Conservation (phyloP, 1,140 invertebrate genomes). For the Bombus waltoni region DNA sequence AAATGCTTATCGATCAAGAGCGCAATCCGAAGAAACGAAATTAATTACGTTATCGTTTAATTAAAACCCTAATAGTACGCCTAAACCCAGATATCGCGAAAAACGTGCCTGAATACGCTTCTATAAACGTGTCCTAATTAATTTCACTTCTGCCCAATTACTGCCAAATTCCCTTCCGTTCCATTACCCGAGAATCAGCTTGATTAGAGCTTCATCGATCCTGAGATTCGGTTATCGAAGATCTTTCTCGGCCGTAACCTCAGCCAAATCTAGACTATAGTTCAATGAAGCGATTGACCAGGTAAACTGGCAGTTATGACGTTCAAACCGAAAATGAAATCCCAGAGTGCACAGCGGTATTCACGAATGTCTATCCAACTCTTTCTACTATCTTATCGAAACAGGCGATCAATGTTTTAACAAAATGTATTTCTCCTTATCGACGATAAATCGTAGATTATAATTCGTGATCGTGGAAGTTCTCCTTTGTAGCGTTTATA, state of each 20-base stretch:
- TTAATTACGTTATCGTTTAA: neutral
- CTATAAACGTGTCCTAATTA: neutral
- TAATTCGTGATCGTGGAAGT: neutral
- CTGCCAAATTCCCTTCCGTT: neutral
- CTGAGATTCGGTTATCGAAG: neutral
- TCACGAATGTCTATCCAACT: neutral
- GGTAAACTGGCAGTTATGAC: neutral
- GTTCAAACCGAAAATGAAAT: neutral
- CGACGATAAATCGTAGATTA: too few species aligned
- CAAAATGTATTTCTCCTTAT: neutral
- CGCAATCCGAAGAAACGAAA: neutral
- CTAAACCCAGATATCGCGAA: neutral
- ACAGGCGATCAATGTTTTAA: neutral
- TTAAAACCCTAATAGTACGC: neutral
- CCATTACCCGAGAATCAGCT: neutral
- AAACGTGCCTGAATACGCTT: neutral
- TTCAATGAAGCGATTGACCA: neutral
- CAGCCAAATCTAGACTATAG: neutral
- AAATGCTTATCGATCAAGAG: neutral
- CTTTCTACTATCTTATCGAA: neutral
- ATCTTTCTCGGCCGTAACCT: neutral
- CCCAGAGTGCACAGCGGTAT: neutral
- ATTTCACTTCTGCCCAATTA: conserved; percentile 9
- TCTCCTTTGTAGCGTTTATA: neutral
- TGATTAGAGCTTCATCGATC: neutral